These are phyloP conservation scores for Cyanoramphus novaezelandiae DNA, from an alignment of 2,113 vertebrate genomes.

Conservation along the genomic window DNA sequence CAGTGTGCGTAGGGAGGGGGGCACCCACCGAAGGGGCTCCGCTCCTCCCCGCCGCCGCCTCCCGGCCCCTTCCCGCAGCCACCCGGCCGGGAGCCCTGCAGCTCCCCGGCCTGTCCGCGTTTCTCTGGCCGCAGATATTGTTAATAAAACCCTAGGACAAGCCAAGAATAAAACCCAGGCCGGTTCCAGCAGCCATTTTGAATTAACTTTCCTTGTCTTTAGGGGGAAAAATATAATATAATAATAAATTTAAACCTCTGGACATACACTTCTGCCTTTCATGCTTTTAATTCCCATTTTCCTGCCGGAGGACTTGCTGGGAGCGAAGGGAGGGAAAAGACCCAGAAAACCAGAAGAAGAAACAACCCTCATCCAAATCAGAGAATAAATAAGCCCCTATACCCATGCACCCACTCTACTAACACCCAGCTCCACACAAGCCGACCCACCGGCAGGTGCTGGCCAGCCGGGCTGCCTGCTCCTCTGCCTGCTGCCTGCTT, in stretches of 20 bases:
- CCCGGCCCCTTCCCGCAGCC: slow-evolving; percentile 15
- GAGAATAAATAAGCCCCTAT: background rate
- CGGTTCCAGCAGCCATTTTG: slow-evolving; percentile 78
- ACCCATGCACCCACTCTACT: background rate
- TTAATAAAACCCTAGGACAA: slow-evolving; percentile 51
- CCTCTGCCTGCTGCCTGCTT: background rate
- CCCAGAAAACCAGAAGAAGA: background rate
- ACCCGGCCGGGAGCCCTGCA: background rate
- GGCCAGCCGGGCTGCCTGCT: background rate
- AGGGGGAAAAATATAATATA: background rate
- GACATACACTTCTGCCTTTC: background rate
- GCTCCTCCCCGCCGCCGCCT: background rate
- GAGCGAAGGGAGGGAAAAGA: background rate
- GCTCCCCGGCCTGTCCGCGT: background rate
- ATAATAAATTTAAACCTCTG: background rate
- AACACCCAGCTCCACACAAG: background rate
- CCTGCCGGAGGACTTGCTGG: background rate
- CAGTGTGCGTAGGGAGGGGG: background rate
- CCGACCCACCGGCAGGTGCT: background rate
- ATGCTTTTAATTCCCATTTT: background rate
- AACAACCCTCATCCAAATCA: background rate
- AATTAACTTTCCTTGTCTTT: slow-evolving; percentile 71
- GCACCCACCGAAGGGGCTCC: background rate
- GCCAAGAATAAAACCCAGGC: slow-evolving; percentile 70
- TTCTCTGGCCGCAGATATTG: slow-evolving; percentile 2